Evolutionary conservation across 2,797 vertebrate genomes (phyloP).

Genomic region (Hippopotamyrus pictus): DNA sequence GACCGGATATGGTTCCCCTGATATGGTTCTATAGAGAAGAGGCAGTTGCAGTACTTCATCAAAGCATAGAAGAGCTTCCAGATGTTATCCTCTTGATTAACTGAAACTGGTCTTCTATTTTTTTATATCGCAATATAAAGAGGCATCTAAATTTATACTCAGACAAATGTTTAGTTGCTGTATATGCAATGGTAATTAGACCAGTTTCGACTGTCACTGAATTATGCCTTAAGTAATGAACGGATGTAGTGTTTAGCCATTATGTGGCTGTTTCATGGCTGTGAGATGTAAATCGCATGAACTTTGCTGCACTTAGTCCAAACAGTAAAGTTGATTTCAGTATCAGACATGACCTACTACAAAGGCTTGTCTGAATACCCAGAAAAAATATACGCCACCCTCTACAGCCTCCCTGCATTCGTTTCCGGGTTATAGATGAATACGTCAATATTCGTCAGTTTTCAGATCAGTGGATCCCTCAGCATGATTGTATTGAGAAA

Average conservation of each 20-base stretch:
- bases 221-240: not conserved
- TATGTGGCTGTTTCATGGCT: not conserved
- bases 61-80: not conserved
- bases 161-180: not conserved
- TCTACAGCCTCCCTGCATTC: not conserved
- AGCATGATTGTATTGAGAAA: not conserved
- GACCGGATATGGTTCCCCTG: not conserved
- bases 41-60: not conserved
- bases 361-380: not conserved
- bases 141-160: not conserved
- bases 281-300: not conserved
- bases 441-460: not conserved
- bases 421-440: not conserved
- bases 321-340: not conserved
- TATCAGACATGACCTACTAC: not conserved
- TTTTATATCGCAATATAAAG: not conserved
- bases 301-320: not conserved
- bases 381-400: not conserved
- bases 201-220: not conserved
- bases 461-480: not conserved
- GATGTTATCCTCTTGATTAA: not conserved
- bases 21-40: conserved; percentile 5
- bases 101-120: not conserved
- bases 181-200: not conserved
- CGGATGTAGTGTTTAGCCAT: not conserved